Evolutionary conservation across 2,888 invertebrate species (phyloP).

Genomic region (Lumbricus terrestris): DNA sequence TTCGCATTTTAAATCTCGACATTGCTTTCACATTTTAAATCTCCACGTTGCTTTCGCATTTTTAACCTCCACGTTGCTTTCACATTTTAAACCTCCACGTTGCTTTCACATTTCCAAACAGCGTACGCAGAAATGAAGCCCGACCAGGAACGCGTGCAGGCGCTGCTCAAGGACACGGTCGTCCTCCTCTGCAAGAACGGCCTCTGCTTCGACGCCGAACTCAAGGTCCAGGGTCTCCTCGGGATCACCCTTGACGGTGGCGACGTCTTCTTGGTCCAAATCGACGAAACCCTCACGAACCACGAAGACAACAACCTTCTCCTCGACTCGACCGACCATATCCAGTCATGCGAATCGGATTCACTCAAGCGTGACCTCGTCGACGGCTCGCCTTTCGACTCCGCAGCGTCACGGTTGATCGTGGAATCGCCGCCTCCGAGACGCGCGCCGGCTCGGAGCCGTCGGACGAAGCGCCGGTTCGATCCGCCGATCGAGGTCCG

Average conservation of each 20-base stretch:
- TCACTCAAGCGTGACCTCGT: background rate
- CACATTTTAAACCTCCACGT: too few species aligned
- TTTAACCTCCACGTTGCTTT: too few species aligned
- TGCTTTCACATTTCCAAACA: background rate
- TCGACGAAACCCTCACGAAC: background rate
- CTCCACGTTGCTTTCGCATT: too few species aligned
- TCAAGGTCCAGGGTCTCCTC: background rate
- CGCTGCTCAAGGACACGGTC: background rate
- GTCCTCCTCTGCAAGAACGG: conserved; percentile 11
- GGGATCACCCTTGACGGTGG: background rate
- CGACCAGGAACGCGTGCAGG: background rate
- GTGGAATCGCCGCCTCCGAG: background rate
- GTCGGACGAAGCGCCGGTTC: background rate
- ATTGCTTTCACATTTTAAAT: too few species aligned
- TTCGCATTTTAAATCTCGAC: too few species aligned
- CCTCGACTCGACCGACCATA: background rate
- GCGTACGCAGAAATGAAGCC: background rate
- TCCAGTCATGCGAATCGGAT: background rate
- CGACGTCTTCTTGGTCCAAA: background rate
- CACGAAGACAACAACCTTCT: background rate
- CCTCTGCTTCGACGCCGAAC: background rate
- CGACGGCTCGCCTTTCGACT: background rate
- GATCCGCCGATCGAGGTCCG: background rate
- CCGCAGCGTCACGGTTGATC: background rate
- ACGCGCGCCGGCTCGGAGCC: background rate